phyloP scores from a whole-genome alignment of 1,140 invertebrate species.

The Penaeus vannamei region DNA sequence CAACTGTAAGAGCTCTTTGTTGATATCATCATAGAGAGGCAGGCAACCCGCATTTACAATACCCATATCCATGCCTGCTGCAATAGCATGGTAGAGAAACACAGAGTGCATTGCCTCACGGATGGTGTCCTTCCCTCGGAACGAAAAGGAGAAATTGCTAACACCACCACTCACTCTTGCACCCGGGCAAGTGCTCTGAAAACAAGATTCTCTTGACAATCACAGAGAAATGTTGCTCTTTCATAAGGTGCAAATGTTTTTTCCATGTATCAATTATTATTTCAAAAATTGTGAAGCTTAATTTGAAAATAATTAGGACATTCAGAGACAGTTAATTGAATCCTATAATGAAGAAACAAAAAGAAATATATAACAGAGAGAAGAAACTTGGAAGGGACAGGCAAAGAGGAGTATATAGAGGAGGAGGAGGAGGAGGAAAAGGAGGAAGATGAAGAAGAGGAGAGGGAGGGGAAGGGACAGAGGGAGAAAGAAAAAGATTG shows the following conservation, averaged over 20 bases:
- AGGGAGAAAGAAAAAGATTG: too few species aligned
- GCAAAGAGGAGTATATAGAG: too few species aligned
- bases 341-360: too few species aligned
- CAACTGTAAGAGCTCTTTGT: conserved; percentile 57
- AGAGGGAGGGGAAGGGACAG: too few species aligned
- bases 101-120: conserved; percentile 77
- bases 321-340: too few species aligned
- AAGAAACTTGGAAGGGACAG: too few species aligned
- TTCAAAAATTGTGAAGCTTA: too few species aligned
- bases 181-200: conserved; percentile 74
- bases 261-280: background rate
- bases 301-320: too few species aligned
- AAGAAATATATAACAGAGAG: too few species aligned
- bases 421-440: too few species aligned
- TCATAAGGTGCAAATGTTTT: background rate
- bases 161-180: conserved; percentile 77
- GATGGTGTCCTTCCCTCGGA: conserved; percentile 77
- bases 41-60: conserved; percentile 69
- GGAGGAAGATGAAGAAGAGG: too few species aligned
- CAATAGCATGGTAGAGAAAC: conserved; percentile 68
- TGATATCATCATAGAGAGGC: conserved; percentile 68
- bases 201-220: conserved; percentile 48
- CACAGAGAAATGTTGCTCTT: background rate
- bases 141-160: conserved; percentile 80
- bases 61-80: conserved; percentile 69